Conservation (phyloP, 30 jellyfish, hydroid and myxozoan species). For the Pseudorhiza aurosa region DNA sequence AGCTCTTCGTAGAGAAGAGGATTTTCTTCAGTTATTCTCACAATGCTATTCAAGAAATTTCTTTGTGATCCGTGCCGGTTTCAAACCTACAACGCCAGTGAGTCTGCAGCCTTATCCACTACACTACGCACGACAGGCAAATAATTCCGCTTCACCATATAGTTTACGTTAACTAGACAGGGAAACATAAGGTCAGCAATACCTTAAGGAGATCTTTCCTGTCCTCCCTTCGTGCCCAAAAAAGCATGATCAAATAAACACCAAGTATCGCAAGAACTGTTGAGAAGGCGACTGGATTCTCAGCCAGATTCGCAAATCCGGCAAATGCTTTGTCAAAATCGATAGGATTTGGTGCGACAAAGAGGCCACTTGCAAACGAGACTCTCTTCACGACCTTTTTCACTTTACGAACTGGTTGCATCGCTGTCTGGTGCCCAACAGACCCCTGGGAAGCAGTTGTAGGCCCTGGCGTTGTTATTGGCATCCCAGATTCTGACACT, state of each 20-base stretch:
- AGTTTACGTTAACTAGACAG: too few species aligned
- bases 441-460: slow-evolving; percentile 29
- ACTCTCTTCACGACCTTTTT: slow-evolving; percentile 78
- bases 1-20: too few species aligned
- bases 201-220: slow-evolving; percentile 87
- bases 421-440: background rate
- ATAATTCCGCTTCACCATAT: too few species aligned
- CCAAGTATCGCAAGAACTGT: slow-evolving; percentile 91
- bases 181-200: background rate
- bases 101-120: too few species aligned
- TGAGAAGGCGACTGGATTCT: slow-evolving; percentile 92
- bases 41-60: too few species aligned
- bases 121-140: too few species aligned
- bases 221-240: slow-evolving; percentile 97
- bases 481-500: slow-evolving; percentile 16
- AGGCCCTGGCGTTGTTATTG: slow-evolving; percentile 22
- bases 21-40: too few species aligned
- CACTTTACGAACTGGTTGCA: slow-evolving; percentile 43
- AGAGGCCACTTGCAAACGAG: slow-evolving; percentile 91
- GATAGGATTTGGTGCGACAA: slow-evolving; percentile 96
- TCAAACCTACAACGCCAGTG: too few species aligned
- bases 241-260: slow-evolving; percentile 81
- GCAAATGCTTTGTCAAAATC: slow-evolving; percentile 93
- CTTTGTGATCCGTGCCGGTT: too few species aligned
- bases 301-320: slow-evolving; percentile 90